Evolutionary conservation across 2,888 invertebrate species (phyloP).

Genomic region (Pyralis farinalis): DNA sequence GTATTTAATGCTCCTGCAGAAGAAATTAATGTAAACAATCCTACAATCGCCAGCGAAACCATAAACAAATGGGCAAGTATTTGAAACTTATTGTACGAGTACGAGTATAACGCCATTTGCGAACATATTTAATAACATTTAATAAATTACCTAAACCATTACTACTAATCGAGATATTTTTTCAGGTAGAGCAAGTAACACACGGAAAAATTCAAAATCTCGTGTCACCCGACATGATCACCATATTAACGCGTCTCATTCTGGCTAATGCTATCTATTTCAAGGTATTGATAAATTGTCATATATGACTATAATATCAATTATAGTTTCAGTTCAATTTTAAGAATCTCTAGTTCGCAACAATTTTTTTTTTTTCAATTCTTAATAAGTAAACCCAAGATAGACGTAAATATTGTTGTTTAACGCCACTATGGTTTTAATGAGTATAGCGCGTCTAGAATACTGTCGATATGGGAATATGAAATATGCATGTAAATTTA

Average conservation of each 20-base stretch:
- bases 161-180: slow-evolving; percentile 15
- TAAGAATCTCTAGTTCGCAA: no score
- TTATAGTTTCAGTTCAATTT: no score
- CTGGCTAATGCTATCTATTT: slow-evolving; percentile 48
- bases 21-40: slow-evolving; percentile 11
- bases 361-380: no score
- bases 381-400: no score
- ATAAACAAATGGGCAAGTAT: slow-evolving; percentile 18
- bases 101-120: slow-evolving; percentile 21
- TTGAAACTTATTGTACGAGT: slow-evolving; percentile 17
- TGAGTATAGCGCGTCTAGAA: no score
- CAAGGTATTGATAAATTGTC: no score
- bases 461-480: no score
- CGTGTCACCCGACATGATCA: slow-evolving; percentile 27
- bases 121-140: no score
- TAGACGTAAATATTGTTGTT: no score
- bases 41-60: slow-evolving; percentile 4
- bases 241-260: slow-evolving; percentile 29
- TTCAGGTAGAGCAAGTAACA: slow-evolving; percentile 40
- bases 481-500: neutral
- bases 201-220: slow-evolving; percentile 36
- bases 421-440: no score
- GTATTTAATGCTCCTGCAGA: slow-evolving; percentile 11
- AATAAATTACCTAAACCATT: no score
- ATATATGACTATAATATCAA: no score